These are phyloP conservation scores for Cryptophagus acutangulus DNA, from an alignment of 2,888 invertebrate genomes.

Conservation along the genomic window DNA sequence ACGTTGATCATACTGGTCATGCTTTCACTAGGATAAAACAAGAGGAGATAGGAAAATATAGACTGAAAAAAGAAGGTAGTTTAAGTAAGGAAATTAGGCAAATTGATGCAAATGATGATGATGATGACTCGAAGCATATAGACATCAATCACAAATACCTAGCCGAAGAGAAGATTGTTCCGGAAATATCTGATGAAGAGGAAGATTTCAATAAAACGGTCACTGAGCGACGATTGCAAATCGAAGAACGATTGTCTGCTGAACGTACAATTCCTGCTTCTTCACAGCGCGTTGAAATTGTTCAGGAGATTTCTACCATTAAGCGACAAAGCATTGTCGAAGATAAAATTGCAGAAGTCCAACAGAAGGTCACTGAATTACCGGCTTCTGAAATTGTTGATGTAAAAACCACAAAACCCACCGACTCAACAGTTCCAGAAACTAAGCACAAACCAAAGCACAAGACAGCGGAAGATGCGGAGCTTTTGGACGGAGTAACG, in stretches of 20 bases:
- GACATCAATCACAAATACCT: constrained; percentile 70
- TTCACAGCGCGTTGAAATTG: constrained; percentile 67
- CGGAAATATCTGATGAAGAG: constrained; percentile 58
- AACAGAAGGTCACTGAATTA: constrained; percentile 42
- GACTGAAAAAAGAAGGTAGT: constrained; percentile 46
- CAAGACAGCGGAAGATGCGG: constrained; percentile 45
- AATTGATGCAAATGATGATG: no score
- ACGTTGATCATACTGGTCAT: constrained; percentile 51
- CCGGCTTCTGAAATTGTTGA: constrained; percentile 28
- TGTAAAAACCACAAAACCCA: constrained; percentile 34
- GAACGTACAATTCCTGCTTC: constrained; percentile 67
- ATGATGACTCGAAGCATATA: constrained; percentile 16
- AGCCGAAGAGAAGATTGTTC: constrained; percentile 68
- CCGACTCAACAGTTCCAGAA: constrained; percentile 19
- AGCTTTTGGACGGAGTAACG: constrained; percentile 48
- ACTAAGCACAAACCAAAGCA: constrained; percentile 26
- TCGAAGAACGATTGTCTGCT: constrained; percentile 66
- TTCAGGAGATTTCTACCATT: constrained; percentile 57
- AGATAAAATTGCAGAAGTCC: constrained; percentile 54
- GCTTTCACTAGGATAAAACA: constrained; percentile 34
- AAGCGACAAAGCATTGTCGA: constrained; percentile 57
- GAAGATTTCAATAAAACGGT: constrained; percentile 65
- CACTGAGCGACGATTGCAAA: constrained; percentile 71
- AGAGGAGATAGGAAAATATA: constrained; percentile 53
- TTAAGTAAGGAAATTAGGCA: constrained; percentile 16